Percentiles rank a stretch among this genome's conserved stretches.
Conservation (phyloP, 2,888 invertebrate species). For the Luffia ferchaultella region DNA sequence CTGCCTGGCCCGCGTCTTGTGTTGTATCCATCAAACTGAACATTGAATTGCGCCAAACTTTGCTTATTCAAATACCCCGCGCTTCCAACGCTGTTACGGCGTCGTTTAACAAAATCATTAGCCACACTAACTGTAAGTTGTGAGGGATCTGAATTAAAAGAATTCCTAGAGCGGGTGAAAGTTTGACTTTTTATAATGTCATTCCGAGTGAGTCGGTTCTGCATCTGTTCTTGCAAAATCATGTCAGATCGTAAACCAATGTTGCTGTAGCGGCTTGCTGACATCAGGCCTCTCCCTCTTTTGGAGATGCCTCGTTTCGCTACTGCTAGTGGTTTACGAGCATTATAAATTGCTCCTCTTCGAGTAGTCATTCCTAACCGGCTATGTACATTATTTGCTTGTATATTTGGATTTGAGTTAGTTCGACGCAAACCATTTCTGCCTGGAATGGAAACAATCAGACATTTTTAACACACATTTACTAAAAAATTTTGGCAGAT, state of each 20-base stretch:
- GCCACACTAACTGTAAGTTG: conserved; percentile 54
- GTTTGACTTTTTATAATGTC: conserved; percentile 51
- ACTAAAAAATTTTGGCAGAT: no score
- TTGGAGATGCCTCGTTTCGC: conserved; percentile 52
- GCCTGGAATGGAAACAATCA: conserved; percentile 31
- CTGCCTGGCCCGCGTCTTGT: conserved; percentile 46
- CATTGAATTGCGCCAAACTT: conserved; percentile 44
- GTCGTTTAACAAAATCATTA: conserved; percentile 46
- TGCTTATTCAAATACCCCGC: conserved; percentile 44
- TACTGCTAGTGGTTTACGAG: conserved; percentile 38
- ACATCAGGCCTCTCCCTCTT: conserved; percentile 44
- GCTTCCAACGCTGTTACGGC: conserved; percentile 49
- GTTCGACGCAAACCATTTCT: conserved; percentile 31
- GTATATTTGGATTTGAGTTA: conserved; percentile 34
- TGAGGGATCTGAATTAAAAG: conserved; percentile 35
- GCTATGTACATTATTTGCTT: conserved; percentile 34
- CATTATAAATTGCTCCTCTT: conserved; percentile 29
- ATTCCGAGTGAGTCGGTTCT: conserved; percentile 31
- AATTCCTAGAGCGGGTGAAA: conserved; percentile 53
- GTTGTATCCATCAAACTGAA: conserved; percentile 40
- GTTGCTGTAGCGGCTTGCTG: conserved; percentile 42
- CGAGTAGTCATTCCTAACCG: conserved; percentile 43
- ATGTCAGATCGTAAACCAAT: conserved; percentile 56
- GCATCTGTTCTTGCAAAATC: conserved; percentile 38
- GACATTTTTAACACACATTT: no score